These are phyloP conservation scores for Hypanus sabinus DNA, from an alignment of 2,113 vertebrate genomes.

Conservation along the genomic window DNA sequence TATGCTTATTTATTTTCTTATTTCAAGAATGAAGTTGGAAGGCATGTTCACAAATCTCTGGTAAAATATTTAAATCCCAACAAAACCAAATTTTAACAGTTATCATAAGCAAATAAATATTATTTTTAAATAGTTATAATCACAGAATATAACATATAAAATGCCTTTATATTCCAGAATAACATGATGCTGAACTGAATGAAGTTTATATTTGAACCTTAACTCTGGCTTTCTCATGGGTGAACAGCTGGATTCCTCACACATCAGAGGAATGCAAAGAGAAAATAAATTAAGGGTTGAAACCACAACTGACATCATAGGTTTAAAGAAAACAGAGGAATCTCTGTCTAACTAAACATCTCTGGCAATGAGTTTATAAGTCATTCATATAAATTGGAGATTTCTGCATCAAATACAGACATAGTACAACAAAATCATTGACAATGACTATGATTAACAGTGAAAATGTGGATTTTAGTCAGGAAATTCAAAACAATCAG, in stretches of 20 bases:
- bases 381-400: no score
- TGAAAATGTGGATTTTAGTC: no score
- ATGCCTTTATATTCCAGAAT: background rate
- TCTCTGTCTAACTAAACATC: no score
- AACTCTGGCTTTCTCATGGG: background rate
- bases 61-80: background rate
- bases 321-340: no score
- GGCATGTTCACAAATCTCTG: background rate
- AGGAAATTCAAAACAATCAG: no score
- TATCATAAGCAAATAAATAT: background rate
- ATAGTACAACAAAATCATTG: no score
- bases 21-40: background rate
- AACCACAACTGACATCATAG: no score
- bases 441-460: no score
- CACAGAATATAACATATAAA: background rate
- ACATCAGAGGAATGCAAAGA: background rate
- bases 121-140: background rate
- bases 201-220: background rate
- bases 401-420: no score
- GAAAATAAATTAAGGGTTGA: background rate
- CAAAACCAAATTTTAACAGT: background rate
- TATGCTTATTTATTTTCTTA: slow-evolving; percentile 26
- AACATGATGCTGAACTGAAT: background rate
- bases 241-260: background rate
- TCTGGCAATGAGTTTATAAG: no score